Evolutionary conservation across 1,140 invertebrate genomes (phyloP).

Genomic region (Lithobius niger): DNA sequence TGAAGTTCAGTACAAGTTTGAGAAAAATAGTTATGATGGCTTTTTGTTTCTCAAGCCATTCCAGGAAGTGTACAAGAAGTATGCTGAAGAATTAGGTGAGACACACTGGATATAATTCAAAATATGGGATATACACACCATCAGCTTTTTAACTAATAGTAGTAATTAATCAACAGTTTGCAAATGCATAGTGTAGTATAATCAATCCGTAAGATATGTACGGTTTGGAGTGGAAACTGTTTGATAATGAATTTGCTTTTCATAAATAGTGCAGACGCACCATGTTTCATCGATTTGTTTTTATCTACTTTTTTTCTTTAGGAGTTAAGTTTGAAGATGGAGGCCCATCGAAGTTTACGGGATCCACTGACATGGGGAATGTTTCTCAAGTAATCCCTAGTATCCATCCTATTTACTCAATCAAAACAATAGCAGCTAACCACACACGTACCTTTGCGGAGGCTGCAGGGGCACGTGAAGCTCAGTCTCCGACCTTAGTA

Average conservation of each 20-base stretch:
- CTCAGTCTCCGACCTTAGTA: conserved; percentile 22
- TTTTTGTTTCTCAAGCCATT: not conserved
- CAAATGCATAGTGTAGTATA: too few species aligned
- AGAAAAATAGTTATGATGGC: not conserved
- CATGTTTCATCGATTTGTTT: not conserved
- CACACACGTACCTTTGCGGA: conserved; percentile 27
- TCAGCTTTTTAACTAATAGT: too few species aligned
- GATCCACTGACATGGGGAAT: conserved; percentile 30
- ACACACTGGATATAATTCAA: too few species aligned
- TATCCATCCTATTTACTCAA: conserved; percentile 29
- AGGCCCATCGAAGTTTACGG: conserved; percentile 13
- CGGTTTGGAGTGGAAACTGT: too few species aligned
- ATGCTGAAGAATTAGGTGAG: conserved; percentile 14
- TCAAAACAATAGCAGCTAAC: conserved; percentile 23
- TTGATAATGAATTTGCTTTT: not conserved
- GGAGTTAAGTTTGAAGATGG: conserved; percentile 1
- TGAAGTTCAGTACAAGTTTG: not conserved
- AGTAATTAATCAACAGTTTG: too few species aligned
- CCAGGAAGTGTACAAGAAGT: conserved; percentile 9
- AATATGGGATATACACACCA: too few species aligned
- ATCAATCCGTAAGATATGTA: too few species aligned
- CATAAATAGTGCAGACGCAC: not conserved
- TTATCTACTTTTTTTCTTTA: not conserved
- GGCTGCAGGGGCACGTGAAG: conserved; percentile 21
- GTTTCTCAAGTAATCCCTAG: conserved; percentile 29